A percentile compares a stretch with the other conserved stretches of the same genome.
These are phyloP conservation scores for Amazona ochrocephala DNA, from an alignment of 2,797 vertebrate species.

Conservation along the genomic window DNA sequence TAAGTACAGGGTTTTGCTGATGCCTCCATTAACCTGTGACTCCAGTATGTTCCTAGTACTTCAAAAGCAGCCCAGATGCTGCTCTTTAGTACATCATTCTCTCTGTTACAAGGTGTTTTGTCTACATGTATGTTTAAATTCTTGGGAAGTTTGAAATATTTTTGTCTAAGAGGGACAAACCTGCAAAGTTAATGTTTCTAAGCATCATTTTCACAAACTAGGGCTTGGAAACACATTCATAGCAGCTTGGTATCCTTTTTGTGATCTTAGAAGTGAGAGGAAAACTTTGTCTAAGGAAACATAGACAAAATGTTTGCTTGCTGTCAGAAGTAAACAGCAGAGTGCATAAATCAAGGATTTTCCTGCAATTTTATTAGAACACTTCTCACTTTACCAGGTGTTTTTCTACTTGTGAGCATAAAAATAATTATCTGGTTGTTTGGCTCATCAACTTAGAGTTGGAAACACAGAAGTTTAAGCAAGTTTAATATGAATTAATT, in stretches of 20 bases:
- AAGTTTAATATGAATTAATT: neutral
- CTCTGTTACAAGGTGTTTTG: neutral
- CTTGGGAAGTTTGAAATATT: neutral
- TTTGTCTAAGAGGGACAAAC: neutral
- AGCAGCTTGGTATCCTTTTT: neutral
- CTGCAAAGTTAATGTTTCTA: neutral
- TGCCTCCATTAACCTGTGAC: accelerated
- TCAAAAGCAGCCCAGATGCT: neutral
- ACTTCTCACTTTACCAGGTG: neutral
- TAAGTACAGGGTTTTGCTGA: constrained; percentile 70
- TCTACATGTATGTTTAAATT: accelerated
- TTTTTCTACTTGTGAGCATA: neutral
- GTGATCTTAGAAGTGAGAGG: neutral
- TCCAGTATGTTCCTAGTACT: neutral
- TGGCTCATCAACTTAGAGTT: neutral
- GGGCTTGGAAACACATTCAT: neutral
- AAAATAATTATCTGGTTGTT: neutral
- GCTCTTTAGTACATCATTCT: neutral
- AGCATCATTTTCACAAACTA: neutral
- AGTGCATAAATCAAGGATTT: neutral
- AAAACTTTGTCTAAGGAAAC: neutral
- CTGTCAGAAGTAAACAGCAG: neutral
- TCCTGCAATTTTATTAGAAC: neutral
- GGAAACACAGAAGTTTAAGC: neutral
- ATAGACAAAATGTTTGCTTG: neutral